A percentile compares a stretch with the other conserved stretches of the same genome.
phyloP scores from a whole-genome alignment of 2,113 vertebrate species.

The Spilogale gracilis region DNA sequence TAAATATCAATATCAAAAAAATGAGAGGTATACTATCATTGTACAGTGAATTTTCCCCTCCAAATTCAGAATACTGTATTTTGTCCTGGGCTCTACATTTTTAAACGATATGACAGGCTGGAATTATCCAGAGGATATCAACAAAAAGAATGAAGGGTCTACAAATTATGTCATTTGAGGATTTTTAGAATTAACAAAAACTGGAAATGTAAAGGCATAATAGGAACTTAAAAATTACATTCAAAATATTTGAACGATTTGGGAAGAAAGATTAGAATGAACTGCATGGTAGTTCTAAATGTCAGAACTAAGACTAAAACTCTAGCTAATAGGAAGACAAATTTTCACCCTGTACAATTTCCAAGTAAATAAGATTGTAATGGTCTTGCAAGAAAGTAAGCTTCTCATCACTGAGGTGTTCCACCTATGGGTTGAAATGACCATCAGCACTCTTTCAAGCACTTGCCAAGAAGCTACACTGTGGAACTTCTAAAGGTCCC shows the following conservation, averaged over 20 bases:
- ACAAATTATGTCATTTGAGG: not conserved
- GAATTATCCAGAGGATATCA: not conserved
- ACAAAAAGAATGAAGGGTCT: not conserved
- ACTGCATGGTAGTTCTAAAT: not conserved
- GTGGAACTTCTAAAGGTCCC: not conserved
- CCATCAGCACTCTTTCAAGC: not conserved
- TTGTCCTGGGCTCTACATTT: not conserved
- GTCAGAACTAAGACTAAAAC: not conserved
- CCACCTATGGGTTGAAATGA: not conserved
- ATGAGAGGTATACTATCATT: not conserved
- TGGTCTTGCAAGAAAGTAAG: not conserved
- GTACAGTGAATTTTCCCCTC: not conserved
- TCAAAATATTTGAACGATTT: not conserved
- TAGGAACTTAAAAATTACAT: not conserved
- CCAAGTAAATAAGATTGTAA: not conserved
- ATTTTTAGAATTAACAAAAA: not conserved
- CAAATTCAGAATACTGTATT: not conserved
- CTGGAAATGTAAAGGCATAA: not conserved
- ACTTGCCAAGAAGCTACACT: not conserved
- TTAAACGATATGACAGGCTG: not conserved
- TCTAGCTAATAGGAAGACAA: not conserved
- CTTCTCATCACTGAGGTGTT: not conserved
- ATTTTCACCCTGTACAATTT: not conserved
- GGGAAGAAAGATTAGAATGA: not conserved
- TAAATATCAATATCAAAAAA: not conserved